phyloP scores from a whole-genome alignment of 2,113 vertebrate species.

The Nettapus auritus region DNA sequence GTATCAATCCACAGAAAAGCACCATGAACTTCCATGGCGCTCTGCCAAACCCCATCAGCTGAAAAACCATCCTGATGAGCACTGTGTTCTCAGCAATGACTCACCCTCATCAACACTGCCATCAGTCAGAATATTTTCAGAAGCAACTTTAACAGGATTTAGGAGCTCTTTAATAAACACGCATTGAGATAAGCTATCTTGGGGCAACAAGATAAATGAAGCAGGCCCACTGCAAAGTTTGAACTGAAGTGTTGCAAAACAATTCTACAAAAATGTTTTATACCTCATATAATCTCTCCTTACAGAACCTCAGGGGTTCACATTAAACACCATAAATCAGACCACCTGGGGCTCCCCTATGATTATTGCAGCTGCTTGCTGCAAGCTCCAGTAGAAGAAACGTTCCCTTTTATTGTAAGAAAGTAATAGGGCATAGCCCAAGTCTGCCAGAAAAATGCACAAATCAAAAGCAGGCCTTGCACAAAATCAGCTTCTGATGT shows the following conservation, averaged over 20 bases:
- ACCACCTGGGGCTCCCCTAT: conserved; percentile 59
- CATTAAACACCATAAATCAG: conserved; percentile 55
- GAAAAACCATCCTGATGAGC: conserved; percentile 31
- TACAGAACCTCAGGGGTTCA: conserved; percentile 49
- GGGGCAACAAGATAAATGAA: not conserved
- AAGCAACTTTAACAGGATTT: not conserved
- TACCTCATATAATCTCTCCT: conserved; percentile 40
- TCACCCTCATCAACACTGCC: not conserved
- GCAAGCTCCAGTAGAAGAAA: conserved; percentile 37
- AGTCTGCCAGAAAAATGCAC: conserved; percentile 56
- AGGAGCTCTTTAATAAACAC: conserved; percentile 21
- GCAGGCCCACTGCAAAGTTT: not conserved
- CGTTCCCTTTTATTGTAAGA: conserved; percentile 50
- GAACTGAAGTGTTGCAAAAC: conserved; percentile 33
- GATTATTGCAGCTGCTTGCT: conserved; percentile 61
- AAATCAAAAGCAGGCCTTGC: conserved; percentile 65
- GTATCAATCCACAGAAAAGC: not conserved
- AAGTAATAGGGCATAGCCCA: conserved; percentile 67
- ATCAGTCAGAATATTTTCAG: conserved; percentile 58
- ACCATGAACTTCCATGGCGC: not conserved
- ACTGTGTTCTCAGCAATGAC: conserved; percentile 11
- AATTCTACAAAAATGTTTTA: conserved; percentile 40
- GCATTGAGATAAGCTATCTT: not conserved
- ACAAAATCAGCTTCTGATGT: conserved; percentile 67
- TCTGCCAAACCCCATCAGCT: conserved; percentile 48